phyloP scores from a whole-genome alignment of 2,888 invertebrate species.

The Lymantria dispar region DNA sequence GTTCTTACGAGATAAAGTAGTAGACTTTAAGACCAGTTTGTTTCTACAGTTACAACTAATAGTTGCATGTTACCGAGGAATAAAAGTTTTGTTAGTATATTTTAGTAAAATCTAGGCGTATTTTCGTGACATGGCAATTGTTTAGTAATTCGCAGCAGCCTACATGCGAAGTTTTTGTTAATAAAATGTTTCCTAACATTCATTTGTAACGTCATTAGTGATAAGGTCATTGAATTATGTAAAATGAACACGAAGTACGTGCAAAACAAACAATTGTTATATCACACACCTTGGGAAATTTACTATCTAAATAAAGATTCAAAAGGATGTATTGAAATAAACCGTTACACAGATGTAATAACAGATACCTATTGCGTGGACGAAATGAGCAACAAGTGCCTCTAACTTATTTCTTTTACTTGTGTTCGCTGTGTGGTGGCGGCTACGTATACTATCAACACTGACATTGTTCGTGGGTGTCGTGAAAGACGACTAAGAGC shows the following conservation, averaged over 20 bases:
- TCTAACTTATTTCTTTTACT: background rate
- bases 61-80: slow-evolving; percentile 17
- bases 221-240: slow-evolving; percentile 69
- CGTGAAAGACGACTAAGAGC: no score
- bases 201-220: slow-evolving; percentile 47
- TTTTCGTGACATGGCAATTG: slow-evolving; percentile 30
- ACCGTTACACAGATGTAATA: background rate
- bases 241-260: slow-evolving; percentile 60
- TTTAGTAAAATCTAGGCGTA: slow-evolving; percentile 12
- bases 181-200: slow-evolving; percentile 48
- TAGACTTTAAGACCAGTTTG: slow-evolving; percentile 2
- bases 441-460: no score
- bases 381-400: background rate
- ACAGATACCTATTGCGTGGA: background rate
- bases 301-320: slow-evolving; percentile 28
- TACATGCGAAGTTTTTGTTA: slow-evolving; percentile 24
- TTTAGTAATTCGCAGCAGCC: slow-evolving; percentile 10
- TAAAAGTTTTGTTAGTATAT: slow-evolving; percentile 10
- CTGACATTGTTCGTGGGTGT: no score
- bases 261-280: slow-evolving; percentile 54
- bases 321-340: slow-evolving; percentile 14
- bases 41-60: background rate
- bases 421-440: no score
- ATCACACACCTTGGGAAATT: slow-evolving; percentile 53
- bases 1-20: slow-evolving; percentile 1